phyloP scores from a whole-genome alignment of 2,888 invertebrate genomes.

The Clivina fossor region DNA sequence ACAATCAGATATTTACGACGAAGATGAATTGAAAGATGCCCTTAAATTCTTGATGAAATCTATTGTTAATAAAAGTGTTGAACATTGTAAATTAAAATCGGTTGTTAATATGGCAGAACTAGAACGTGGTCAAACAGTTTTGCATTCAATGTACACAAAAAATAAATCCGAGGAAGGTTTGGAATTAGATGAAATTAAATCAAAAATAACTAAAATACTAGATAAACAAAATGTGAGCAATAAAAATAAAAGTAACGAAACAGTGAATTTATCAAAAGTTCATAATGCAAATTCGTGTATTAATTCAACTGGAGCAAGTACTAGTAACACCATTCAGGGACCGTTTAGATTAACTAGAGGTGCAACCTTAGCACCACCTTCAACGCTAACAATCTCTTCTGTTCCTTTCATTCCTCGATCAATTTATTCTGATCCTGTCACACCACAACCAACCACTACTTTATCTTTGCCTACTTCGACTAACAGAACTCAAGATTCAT shows the following conservation, averaged over 20 bases:
- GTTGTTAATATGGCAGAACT: conserved; percentile 54
- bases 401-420: conserved; percentile 41
- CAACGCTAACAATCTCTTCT: conserved; percentile 44
- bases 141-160: conserved; percentile 52
- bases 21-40: conserved; percentile 43
- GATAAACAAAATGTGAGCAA: conserved; percentile 22
- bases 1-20: conserved; percentile 24
- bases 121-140: conserved; percentile 55
- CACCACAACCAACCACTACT: conserved; percentile 27
- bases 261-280: not conserved
- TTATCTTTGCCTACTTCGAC: conserved; percentile 15
- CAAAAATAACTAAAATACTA: conserved; percentile 42
- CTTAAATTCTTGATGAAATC: conserved; percentile 51
- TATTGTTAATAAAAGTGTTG: conserved; percentile 54
- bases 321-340: conserved; percentile 15
- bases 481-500: conserved; percentile 8
- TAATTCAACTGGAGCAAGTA: not conserved
- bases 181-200: conserved; percentile 48
- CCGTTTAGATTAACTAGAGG: conserved; percentile 27
- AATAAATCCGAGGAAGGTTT: conserved; percentile 50
- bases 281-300: not conserved
- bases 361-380: conserved; percentile 42
- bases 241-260: not conserved
- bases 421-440: conserved; percentile 41
- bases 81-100: conserved; percentile 53